These are phyloP conservation scores for Setipinna tenuifilis DNA, from an alignment of 2,797 vertebrate species.

Conservation along the genomic window DNA sequence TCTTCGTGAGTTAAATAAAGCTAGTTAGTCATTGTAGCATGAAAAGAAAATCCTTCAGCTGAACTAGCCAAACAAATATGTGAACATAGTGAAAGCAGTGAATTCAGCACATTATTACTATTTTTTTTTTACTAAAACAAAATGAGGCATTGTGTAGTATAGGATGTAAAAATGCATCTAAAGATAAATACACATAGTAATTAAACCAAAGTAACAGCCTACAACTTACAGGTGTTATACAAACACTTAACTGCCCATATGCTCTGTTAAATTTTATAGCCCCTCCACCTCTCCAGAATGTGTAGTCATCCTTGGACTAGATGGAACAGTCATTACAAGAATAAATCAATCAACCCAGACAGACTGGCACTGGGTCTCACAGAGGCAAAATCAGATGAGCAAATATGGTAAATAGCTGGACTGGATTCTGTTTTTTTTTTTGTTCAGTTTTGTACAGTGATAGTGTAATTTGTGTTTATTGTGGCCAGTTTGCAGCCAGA, in stretches of 20 bases:
- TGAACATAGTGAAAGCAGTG: not conserved
- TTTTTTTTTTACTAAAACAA: too few relatives aligned
- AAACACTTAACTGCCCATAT: not conserved
- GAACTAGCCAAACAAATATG: not conserved
- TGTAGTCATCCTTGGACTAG: conserved; percentile 40
- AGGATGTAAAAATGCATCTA: too few relatives aligned
- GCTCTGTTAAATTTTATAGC: not conserved
- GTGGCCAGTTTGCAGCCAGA: not conserved
- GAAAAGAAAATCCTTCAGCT: not conserved
- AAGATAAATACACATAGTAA: too few relatives aligned
- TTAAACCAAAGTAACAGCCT: too few relatives aligned
- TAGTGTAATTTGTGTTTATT: not conserved
- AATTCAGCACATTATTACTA: too few relatives aligned
- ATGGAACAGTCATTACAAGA: conserved; percentile 45
- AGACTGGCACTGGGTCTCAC: conserved; percentile 19
- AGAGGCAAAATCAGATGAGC: conserved; percentile 14
- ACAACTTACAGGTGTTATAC: too few relatives aligned
- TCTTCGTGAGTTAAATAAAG: not conserved
- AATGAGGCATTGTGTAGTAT: too few relatives aligned
- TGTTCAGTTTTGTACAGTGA: too few relatives aligned
- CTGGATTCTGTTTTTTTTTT: not conserved
- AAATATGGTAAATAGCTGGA: not conserved
- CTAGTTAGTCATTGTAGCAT: not conserved
- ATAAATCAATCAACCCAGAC: conserved; percentile 35
- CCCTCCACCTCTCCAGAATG: conserved; percentile 25